Base-by-base conservation (phyloP, 2,888 invertebrate genomes). In the Eristalinus aeneus region DNA sequence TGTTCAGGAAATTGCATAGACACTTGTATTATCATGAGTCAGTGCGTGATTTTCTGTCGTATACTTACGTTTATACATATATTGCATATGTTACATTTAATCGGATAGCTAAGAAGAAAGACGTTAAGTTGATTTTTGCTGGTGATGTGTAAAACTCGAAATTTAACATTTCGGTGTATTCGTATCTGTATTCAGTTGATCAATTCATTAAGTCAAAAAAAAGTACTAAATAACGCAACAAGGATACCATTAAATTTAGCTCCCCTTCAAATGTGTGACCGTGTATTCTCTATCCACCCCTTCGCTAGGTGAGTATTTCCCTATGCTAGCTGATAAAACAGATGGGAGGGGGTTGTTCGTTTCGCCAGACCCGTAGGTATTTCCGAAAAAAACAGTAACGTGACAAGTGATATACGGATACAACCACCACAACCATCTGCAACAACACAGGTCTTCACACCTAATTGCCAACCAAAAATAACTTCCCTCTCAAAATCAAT, bases 401-500 rank as follows among this genome's bases (percentile, higher is more conserved):
- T 77, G 82, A 84, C 79, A 61, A 75, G 68, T 39, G 36, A 9
- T 12, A 36, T 53, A 68, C 20, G 53, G 67, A 65, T 60, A 64
- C 31, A 31, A 61, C 67, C 27, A 67, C 60, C 53, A 69, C 46
- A 61, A 67, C 20, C 53, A 73, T 23, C 58, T 54, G 12, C 58
- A 60, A 60, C 60, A 71, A n/a, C 68, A 16, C 10, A 46, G 71
- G 23, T 36, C 65, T 65, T 56, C 65, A 61, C 67, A 65, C 68
- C 60, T 73, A 72, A 79, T 68, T 76, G 34, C 76, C 39, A 76
- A 71, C 72, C 72, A 22, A 80, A 85, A 85, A 85, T 85, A 85
- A 54, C 72, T 68, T 64, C 53, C 22, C 76, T 68, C 34, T 67
- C 39, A 80, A 85, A 85, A 85, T 85, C 85, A 85, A 85, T 85